phyloP scores from a whole-genome alignment of 2,113 vertebrate species.

The Cromileptes altivelis region DNA sequence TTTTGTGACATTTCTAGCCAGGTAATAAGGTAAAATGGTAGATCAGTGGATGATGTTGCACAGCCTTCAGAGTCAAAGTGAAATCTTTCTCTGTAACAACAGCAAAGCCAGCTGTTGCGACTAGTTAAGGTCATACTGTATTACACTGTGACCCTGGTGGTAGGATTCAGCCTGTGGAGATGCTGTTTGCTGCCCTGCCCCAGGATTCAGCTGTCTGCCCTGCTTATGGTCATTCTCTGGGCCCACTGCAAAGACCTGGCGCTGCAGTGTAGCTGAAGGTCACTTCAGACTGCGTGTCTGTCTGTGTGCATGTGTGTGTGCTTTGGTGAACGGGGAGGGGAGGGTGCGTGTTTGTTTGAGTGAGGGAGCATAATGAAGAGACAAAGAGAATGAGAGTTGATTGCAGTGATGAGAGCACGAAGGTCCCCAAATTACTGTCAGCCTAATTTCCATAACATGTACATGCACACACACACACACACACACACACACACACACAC shows the following conservation, averaged over 20 bases:
- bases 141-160: constrained; percentile 47
- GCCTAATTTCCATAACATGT: constrained; percentile 32
- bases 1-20: not conserved
- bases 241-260: constrained; percentile 51
- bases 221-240: constrained; percentile 69
- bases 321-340: not conserved
- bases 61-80: constrained; percentile 11
- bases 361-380: constrained; percentile 22
- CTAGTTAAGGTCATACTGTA: constrained; percentile 54
- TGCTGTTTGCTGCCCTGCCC: constrained; percentile 43
- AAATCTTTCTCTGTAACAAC: not conserved
- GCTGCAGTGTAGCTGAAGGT: constrained; percentile 65
- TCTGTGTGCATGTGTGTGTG: not conserved
- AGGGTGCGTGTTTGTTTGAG: constrained; percentile 7
- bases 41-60: not conserved
- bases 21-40: not conserved
- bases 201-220: constrained; percentile 68
- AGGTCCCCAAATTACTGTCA: constrained; percentile 14
- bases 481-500: not conserved
- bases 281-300: constrained; percentile 24
- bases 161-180: constrained; percentile 54
- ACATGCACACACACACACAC: not conserved
- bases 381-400: constrained; percentile 24
- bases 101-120: constrained; percentile 36
- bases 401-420: constrained; percentile 31